phyloP scores from a whole-genome alignment of 2,888 invertebrate species.

The Autographa gamma region DNA sequence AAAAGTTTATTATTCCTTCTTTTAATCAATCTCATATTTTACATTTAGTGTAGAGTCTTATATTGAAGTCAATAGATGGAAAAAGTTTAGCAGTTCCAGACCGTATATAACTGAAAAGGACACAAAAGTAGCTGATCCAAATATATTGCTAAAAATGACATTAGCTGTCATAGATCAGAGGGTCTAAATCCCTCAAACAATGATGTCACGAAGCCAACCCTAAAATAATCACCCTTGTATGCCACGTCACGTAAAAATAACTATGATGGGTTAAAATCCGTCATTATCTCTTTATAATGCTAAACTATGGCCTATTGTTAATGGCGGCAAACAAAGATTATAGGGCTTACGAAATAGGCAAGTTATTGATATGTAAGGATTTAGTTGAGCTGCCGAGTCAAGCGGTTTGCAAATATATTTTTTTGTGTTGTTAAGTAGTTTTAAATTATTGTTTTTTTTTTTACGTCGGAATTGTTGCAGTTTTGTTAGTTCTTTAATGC shows the following conservation, averaged over 20 bases:
- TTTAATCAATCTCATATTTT: no score
- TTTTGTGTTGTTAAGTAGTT: constrained; percentile 22
- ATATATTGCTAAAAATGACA: constrained; percentile 1
- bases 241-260: constrained; percentile 73
- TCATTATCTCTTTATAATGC: constrained; percentile 72
- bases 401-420: constrained; percentile 65
- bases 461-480: no score
- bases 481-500: no score
- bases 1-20: no score
- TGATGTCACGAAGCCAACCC: constrained; percentile 60
- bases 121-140: background rate
- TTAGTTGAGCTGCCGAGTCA: constrained; percentile 64
- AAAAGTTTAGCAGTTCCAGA: no score
- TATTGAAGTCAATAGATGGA: no score
- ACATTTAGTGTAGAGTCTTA: no score
- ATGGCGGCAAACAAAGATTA: constrained; percentile 82
- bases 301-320: constrained; percentile 51
- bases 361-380: constrained; percentile 75
- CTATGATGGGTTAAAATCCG: constrained; percentile 53
- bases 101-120: no score
- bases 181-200: constrained; percentile 39
- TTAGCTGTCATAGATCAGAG: constrained; percentile 13
- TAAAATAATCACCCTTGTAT: constrained; percentile 64
- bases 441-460: constrained; percentile 33
- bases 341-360: constrained; percentile 56